These are phyloP conservation scores for Eupeodes corollae DNA, from an alignment of 1,140 invertebrate species.

Conservation along the genomic window DNA sequence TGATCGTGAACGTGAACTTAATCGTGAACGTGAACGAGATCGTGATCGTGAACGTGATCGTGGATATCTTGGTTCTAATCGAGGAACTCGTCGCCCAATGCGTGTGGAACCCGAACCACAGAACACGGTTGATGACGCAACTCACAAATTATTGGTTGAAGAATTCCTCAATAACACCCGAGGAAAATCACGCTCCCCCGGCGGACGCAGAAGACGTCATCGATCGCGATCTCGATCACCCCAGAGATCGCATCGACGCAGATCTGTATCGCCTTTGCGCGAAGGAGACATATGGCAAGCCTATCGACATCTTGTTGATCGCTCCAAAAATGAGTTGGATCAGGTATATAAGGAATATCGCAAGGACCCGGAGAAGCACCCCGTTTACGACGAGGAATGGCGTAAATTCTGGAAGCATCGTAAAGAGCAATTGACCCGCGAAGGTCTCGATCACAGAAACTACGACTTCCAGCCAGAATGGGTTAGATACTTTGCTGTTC, in stretches of 20 bases:
- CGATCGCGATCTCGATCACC: conserved; percentile 1
- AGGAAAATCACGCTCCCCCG: conserved; percentile 12
- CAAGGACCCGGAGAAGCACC: conserved; percentile 67
- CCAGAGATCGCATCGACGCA: conserved; percentile 9
- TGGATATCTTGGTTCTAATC: too few relatives aligned
- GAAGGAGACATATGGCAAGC: conserved; percentile 28
- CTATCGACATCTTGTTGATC: conserved; percentile 27
- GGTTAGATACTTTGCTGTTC: conserved; percentile 66
- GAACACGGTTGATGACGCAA: conserved; percentile 21
- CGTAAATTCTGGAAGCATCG: conserved; percentile 59
- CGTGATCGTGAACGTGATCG: too few relatives aligned
- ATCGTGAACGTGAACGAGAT: too few relatives aligned
- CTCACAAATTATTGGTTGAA: conserved; percentile 26
- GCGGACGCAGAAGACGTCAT: conserved; percentile 8
- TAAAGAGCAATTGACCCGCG: conserved; percentile 23
- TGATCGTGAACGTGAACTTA: too few relatives aligned
- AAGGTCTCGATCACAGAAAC: conserved; percentile 56
- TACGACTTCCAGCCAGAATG: conserved; percentile 78
- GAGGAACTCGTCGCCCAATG: too few relatives aligned
- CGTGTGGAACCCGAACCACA: too few relatives aligned
- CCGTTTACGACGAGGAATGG: conserved; percentile 71
- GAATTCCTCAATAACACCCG: conserved; percentile 21
- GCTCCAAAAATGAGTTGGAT: conserved; percentile 21
- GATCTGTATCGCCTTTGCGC: conserved; percentile 20
- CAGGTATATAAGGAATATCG: conserved; percentile 15